A percentile compares a stretch with the other conserved stretches of the same genome.
Evolutionary conservation across 2,113 vertebrate species (phyloP).

Genomic region (Crotophaga sulcirostris): DNA sequence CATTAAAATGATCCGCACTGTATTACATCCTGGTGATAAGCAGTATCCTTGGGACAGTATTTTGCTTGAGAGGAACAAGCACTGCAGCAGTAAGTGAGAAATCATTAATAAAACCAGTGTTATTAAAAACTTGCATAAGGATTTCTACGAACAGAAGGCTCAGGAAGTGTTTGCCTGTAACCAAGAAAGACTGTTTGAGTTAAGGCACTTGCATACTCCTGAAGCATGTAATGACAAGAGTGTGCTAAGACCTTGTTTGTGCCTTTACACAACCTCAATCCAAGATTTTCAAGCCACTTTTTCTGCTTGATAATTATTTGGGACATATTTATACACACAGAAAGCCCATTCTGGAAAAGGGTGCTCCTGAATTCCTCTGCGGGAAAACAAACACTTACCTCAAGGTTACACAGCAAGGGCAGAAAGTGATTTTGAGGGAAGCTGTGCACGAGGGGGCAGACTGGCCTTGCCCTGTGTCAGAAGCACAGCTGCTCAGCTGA

Average conservation of each 20-base stretch:
- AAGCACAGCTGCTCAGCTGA: neutral
- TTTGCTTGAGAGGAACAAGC: neutral
- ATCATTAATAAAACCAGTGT: neutral
- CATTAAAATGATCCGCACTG: neutral
- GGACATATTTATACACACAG: neutral
- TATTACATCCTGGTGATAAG: neutral
- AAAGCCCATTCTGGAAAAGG: neutral
- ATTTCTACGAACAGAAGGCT: neutral
- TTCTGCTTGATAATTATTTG: neutral
- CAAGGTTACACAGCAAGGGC: neutral
- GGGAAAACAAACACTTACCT: neutral
- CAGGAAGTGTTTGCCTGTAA: neutral
- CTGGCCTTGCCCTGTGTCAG: neutral
- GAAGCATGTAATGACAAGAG: neutral
- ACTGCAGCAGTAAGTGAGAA: neutral
- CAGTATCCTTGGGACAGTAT: neutral
- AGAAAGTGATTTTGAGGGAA: neutral
- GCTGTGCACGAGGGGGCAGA: rapidly evolving
- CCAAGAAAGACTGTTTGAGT: neutral
- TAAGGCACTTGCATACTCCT: neutral
- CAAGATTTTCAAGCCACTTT: neutral
- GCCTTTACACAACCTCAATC: rapidly evolving
- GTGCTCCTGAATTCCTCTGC: neutral
- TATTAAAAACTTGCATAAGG: rapidly evolving
- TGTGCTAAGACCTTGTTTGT: neutral